Evolutionary conservation across 2,113 vertebrate species (phyloP).

Genomic region (Psettodes erumei): DNA sequence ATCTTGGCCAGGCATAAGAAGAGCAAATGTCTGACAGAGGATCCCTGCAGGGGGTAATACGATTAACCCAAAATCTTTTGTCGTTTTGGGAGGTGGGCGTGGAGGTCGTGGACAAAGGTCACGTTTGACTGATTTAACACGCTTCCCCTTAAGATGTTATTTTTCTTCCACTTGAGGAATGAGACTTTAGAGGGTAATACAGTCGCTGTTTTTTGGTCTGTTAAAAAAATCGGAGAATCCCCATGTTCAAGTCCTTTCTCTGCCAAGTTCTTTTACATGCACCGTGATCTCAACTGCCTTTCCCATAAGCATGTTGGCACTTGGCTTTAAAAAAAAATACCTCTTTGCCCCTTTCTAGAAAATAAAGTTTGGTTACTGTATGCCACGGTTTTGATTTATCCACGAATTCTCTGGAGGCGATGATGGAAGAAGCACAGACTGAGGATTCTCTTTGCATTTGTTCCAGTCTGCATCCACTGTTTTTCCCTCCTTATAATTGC

Average conservation of each 20-base stretch:
- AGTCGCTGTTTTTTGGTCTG: background rate
- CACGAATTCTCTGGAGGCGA: constrained; percentile 10
- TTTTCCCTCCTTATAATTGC: constrained; percentile 17
- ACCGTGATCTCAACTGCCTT: background rate
- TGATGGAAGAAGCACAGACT: constrained; percentile 11
- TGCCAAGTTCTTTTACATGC: background rate
- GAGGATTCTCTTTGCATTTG: constrained; percentile 7
- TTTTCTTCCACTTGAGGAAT: constrained; percentile 15
- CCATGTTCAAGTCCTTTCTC: background rate
- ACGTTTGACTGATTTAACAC: constrained; percentile 42
- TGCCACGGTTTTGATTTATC: background rate
- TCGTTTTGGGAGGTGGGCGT: constrained; percentile 39
- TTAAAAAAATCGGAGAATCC: constrained; percentile 14
- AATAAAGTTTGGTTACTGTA: background rate
- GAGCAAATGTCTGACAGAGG: constrained; percentile 18
- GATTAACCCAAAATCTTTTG: constrained; percentile 62
- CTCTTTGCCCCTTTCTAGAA: background rate
- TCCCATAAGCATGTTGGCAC: background rate
- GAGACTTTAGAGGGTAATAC: background rate
- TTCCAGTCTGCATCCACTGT: background rate
- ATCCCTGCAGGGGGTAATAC: constrained; percentile 60
- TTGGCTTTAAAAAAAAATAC: constrained; percentile 23
- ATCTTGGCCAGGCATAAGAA: constrained; percentile 1
- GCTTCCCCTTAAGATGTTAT: constrained; percentile 24
- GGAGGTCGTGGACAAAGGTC: constrained; percentile 27